Base-by-base conservation (phyloP, 2,888 invertebrate species). In the Cryptocephalus primarius region DNA sequence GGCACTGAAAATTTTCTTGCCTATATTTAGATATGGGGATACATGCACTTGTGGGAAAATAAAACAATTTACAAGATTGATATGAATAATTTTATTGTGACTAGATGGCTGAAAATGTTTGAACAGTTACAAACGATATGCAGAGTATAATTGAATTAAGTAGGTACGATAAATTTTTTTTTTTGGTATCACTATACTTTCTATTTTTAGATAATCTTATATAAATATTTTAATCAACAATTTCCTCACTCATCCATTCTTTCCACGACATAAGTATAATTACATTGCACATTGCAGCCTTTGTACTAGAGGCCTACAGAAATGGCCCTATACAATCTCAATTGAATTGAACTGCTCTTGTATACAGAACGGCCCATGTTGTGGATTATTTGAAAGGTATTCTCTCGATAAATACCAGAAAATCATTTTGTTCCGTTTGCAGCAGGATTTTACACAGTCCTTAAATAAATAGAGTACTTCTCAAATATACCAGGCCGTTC, bases 61-160 rank as follows among this genome's bases (percentile, higher is more conserved):
- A 2, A 22, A 22, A 22, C 14, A 39, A 13, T 2, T 36, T 9
- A 40, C 13, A 11, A 36, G 44, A 11, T 48, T 56, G 55, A 58
- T 60, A 60, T 62, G 62, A 59, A 62, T 63, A 60, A 58, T 67
- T 79, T 62, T 78, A 78, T 79, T 79, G 75, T 80, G 80, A 79
- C 79, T 80, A 80, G 79, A 79, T 77, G 78, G 77, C 74, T 77
- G 75, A 71, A 72, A 77, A 75, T 68, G 61, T 65, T 62, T 59
- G 61, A 68, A 68, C 75, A 76, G 69, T 77, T 79, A 79, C 76
- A 79, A 79, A 79, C 69, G 70, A 72, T 71, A 71, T 72, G 70
- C 70, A 69, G 68, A 67, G 68, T 70, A 68, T 69, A 68, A 65
- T 66, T 63, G 57, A 60, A 55, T 55, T 53, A 55, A 53, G 55